Percentiles rank a stretch among this genome's conserved stretches.
phyloP scores from a whole-genome alignment of 2,797 vertebrate genomes.

The Morus bassanus region DNA sequence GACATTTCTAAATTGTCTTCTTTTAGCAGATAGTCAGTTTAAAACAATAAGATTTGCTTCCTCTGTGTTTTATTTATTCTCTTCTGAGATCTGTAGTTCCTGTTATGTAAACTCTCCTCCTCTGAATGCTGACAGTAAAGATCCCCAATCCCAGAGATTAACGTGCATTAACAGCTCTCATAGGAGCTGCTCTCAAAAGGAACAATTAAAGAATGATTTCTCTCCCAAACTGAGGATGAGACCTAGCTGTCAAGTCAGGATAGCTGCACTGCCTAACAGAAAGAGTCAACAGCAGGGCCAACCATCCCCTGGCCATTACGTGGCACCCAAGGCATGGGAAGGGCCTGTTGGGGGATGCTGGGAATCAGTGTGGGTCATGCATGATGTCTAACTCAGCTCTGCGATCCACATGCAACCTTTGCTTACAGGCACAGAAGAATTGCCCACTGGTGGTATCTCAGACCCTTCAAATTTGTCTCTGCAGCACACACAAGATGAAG shows the following conservation, averaged over 20 bases:
- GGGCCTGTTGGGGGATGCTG: fast-evolving
- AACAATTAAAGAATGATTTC: background rate
- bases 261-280: background rate
- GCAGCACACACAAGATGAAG: background rate
- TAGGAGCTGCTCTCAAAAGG: background rate
- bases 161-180: background rate
- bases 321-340: background rate
- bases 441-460: background rate
- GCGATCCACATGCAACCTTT: fast-evolving
- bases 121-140: background rate
- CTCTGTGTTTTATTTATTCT: background rate
- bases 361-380: fast-evolving
- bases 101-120: slow-evolving; percentile 9
- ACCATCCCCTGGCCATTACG: fast-evolving
- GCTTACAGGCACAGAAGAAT: background rate
- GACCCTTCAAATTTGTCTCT: background rate
- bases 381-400: background rate
- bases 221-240: background rate
- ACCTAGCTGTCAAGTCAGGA: background rate
- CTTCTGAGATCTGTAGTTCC: background rate
- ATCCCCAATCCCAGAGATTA: background rate
- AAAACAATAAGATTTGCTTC: slow-evolving; percentile 7
- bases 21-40: slow-evolving; percentile 32
- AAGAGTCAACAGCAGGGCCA: background rate
- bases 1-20: slow-evolving; percentile 37